Evolutionary conservation across 1,140 invertebrate genomes (phyloP).

Genomic region (Dendroctonus ponderosae): DNA sequence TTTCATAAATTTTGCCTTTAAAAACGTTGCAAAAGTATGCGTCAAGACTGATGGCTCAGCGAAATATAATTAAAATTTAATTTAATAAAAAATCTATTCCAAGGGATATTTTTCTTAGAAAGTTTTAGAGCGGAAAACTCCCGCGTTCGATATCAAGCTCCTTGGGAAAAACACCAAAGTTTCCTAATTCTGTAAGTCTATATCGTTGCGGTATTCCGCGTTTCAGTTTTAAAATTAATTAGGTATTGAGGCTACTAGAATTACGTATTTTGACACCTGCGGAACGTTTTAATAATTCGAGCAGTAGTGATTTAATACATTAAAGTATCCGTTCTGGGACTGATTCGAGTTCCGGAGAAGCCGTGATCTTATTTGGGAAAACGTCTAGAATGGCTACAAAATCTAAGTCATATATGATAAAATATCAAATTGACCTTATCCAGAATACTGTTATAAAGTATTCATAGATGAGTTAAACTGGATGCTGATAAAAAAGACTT

Average conservation of each 20-base stretch:
- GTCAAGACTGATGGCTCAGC: neutral
- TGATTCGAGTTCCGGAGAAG: too few species aligned
- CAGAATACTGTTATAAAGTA: too few species aligned
- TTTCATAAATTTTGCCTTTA: neutral
- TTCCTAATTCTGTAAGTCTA: slow-evolving; percentile 26
- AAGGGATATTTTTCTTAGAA: slow-evolving; percentile 9
- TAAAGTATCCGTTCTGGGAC: too few species aligned
- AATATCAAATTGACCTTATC: too few species aligned
- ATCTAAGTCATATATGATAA: too few species aligned
- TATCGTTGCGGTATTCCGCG: slow-evolving; percentile 23
- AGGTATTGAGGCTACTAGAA: slow-evolving; percentile 13
- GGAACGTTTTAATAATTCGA: neutral
- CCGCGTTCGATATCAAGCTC: slow-evolving; percentile 22
- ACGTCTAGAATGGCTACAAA: too few species aligned
- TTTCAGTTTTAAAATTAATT: slow-evolving; percentile 24
- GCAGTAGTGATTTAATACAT: too few species aligned
- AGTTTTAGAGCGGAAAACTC: slow-evolving; percentile 21
- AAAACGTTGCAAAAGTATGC: neutral
- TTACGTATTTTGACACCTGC: slow-evolving; percentile 2
- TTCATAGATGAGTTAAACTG: too few species aligned
- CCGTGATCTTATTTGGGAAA: too few species aligned
- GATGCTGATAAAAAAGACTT: too few species aligned
- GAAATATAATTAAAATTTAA: slow-evolving; percentile 16
- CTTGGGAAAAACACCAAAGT: slow-evolving; percentile 14
- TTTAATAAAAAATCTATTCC: slow-evolving; percentile 18